These are phyloP conservation scores for Epirrita christyi DNA, from an alignment of 2,888 invertebrate species.

Conservation along the genomic window DNA sequence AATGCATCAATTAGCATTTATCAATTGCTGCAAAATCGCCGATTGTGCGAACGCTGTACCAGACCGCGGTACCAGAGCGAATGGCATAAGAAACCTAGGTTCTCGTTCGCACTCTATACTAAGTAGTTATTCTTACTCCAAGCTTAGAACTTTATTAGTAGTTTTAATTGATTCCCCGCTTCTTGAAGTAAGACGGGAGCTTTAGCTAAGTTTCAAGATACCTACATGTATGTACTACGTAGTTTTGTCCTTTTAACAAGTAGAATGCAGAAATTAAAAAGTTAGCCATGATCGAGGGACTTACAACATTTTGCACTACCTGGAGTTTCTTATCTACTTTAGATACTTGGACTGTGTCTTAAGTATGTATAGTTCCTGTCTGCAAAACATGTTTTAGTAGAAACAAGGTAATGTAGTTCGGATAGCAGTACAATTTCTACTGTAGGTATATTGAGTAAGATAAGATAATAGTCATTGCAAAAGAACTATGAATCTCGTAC, in stretches of 20 bases:
- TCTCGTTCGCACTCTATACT: background rate
- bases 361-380: background rate
- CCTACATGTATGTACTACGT: conserved; percentile 30
- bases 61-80: no score
- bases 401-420: no score
- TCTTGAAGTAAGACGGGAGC: conserved; percentile 59
- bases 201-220: conserved; percentile 52
- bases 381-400: no score
- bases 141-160: conserved; percentile 56
- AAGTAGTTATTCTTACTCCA: conserved; percentile 6
- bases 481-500: no score
- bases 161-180: conserved; percentile 73
- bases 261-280: conserved; percentile 26
- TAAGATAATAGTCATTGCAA: no score
- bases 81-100: no score
- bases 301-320: background rate
- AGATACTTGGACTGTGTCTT: background rate
- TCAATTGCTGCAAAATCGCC: no score
- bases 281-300: conserved; percentile 9
- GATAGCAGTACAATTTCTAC: no score
- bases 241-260: conserved; percentile 26
- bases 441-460: no score
- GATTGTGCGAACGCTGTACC: no score
- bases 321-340: background rate
- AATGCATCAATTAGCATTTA: no score